These are phyloP conservation scores for Nineta flava DNA, from an alignment of 2,888 invertebrate species.

Conservation along the genomic window DNA sequence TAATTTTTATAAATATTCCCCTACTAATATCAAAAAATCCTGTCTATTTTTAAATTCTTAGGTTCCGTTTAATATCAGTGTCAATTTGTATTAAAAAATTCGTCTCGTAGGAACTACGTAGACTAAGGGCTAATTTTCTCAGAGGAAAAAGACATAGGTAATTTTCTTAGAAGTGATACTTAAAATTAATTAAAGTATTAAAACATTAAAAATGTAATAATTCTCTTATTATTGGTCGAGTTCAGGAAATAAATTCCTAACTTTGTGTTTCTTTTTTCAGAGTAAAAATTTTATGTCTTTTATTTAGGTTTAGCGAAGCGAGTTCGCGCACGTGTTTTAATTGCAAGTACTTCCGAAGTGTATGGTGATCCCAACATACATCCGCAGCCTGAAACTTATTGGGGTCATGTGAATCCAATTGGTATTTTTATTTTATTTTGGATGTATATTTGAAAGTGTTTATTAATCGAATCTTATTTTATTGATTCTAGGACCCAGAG, in stretches of 20 bases:
- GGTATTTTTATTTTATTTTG: slow-evolving; percentile 30
- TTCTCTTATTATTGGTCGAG: background rate
- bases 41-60: too few species aligned
- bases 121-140: too few species aligned
- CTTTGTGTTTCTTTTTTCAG: too few species aligned
- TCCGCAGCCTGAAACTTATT: slow-evolving; percentile 94
- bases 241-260: too few species aligned
- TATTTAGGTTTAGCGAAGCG: slow-evolving; percentile 70
- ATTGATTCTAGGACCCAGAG: slow-evolving; percentile 57
- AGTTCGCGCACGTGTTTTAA: slow-evolving; percentile 79
- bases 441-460: slow-evolving; percentile 4
- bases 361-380: slow-evolving; percentile 98
- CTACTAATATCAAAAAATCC: too few species aligned
- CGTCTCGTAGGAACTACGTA: too few species aligned
- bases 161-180: too few species aligned
- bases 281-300: background rate
- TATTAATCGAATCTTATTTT: background rate
- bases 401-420: slow-evolving; percentile 99
- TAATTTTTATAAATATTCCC: too few species aligned
- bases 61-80: too few species aligned
- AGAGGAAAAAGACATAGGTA: too few species aligned
- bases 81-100: too few species aligned
- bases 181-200: too few species aligned
- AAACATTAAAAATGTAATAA: background rate
- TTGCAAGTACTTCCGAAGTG: slow-evolving; percentile 97